phyloP scores from a whole-genome alignment of 1,140 invertebrate species.

The Pachypeltis micranthus region DNA sequence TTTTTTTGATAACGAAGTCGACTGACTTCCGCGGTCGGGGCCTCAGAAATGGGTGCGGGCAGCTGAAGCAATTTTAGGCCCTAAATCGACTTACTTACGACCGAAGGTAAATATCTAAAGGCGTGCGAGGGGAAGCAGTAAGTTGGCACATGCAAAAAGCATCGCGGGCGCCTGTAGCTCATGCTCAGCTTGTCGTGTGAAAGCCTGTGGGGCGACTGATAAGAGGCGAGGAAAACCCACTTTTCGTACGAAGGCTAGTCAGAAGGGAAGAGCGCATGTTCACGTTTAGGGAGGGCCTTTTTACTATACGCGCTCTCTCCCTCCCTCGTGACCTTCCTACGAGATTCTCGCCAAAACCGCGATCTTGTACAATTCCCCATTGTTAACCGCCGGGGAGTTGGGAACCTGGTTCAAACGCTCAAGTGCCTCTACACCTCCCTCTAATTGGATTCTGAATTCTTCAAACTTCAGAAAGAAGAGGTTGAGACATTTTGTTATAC shows the following conservation, averaged over 20 bases:
- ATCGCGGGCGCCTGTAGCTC: slow-evolving; percentile 11
- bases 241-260: too few species aligned
- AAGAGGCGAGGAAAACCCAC: neutral
- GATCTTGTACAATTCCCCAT: too few species aligned
- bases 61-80: neutral
- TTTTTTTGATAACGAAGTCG: too few species aligned
- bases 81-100: neutral
- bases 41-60: too few species aligned
- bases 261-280: neutral
- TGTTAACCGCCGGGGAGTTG: too few species aligned
- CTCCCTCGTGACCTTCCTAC: neutral
- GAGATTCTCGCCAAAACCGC: too few species aligned
- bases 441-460: too few species aligned
- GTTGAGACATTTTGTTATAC: too few species aligned
- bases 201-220: neutral
- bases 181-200: slow-evolving; percentile 8
- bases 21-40: too few species aligned
- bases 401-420: too few species aligned
- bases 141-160: slow-evolving; percentile 10
- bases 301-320: neutral
- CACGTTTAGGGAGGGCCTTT: neutral
- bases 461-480: too few species aligned
- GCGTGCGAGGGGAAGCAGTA: slow-evolving; percentile 2
- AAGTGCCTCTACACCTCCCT: too few species aligned
- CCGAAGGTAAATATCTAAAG: neutral